Conservation (phyloP, 2,888 invertebrate genomes). For the Tuta absoluta region DNA sequence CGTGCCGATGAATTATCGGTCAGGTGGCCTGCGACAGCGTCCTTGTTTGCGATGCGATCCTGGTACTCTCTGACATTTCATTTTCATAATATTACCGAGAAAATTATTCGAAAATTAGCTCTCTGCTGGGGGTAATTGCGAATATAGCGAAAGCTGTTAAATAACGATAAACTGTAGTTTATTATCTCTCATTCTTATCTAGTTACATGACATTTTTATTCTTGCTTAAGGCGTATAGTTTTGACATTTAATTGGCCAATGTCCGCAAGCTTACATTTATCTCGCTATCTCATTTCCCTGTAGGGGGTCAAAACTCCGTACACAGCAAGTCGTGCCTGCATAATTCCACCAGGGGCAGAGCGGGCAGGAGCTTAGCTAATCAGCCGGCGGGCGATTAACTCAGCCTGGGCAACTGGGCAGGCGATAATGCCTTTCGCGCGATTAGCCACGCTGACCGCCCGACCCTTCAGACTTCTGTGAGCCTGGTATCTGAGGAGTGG, state of each 20-base stretch:
- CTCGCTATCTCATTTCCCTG: constrained; percentile 49
- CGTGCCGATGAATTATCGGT: constrained; percentile 64
- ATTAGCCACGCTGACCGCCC: constrained; percentile 73
- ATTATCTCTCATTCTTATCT: constrained; percentile 3
- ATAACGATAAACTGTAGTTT: not conserved
- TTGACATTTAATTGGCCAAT: constrained; percentile 2
- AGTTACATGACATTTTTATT: not conserved
- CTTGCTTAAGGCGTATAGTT: not conserved
- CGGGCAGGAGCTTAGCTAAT: constrained; percentile 74
- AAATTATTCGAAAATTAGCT: constrained; percentile 20
- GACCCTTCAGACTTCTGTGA: constrained; percentile 52
- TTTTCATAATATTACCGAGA: constrained; percentile 26
- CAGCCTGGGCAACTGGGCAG: constrained; percentile 57
- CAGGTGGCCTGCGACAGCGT: constrained; percentile 50
- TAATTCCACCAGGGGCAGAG: constrained; percentile 72
- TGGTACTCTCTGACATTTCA: constrained; percentile 36
- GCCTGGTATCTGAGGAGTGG: constrained; percentile 54
- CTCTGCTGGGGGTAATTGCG: not conserved
- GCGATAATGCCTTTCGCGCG: constrained; percentile 77
- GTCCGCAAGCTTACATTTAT: constrained; percentile 5
- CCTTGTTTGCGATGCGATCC: constrained; percentile 27
- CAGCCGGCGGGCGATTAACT: constrained; percentile 75
- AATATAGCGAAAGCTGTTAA: not conserved
- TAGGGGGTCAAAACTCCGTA: constrained; percentile 43
- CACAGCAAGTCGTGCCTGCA: constrained; percentile 67